Conservation (phyloP, 2,888 invertebrate species). For the Silvanus unidentatus region DNA sequence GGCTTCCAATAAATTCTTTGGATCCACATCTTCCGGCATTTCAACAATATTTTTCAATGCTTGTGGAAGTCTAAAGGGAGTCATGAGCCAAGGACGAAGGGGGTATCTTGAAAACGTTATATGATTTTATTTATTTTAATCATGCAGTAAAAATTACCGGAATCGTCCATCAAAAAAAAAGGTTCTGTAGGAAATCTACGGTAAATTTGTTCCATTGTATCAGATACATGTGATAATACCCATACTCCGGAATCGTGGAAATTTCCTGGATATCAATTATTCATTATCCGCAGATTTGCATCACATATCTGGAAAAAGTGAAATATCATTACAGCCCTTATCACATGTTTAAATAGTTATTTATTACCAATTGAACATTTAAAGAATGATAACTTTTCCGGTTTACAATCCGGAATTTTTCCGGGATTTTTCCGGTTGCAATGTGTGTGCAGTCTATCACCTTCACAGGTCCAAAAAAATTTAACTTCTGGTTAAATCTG, state of each 20-base stretch:
- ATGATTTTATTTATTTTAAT: background rate
- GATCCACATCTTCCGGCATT: background rate
- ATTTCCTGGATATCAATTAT: conserved; percentile 6
- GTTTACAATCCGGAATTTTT: too few relatives aligned
- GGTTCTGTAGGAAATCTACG: background rate
- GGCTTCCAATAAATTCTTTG: background rate
- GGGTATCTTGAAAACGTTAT: conserved; percentile 11
- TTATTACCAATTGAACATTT: too few relatives aligned
- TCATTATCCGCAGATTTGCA: conserved; percentile 4
- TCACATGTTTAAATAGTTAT: too few relatives aligned
- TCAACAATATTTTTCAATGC: background rate
- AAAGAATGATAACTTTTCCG: too few relatives aligned
- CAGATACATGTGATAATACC: background rate
- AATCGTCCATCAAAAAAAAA: conserved; percentile 9
- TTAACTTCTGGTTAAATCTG: background rate
- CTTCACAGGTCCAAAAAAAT: background rate
- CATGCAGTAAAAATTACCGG: background rate
- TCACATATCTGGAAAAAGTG: conserved; percentile 4
- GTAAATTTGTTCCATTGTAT: background rate
- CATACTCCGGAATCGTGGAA: conserved; percentile 9
- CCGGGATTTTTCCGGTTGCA: background rate
- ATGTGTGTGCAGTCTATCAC: conserved; percentile 1
- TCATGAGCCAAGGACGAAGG: conserved; percentile 13
- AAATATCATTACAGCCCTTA: too few relatives aligned
- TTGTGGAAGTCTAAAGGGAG: conserved; percentile 6